phyloP scores from a whole-genome alignment of 2,888 invertebrate species.

The Polyommatus iphigenia region DNA sequence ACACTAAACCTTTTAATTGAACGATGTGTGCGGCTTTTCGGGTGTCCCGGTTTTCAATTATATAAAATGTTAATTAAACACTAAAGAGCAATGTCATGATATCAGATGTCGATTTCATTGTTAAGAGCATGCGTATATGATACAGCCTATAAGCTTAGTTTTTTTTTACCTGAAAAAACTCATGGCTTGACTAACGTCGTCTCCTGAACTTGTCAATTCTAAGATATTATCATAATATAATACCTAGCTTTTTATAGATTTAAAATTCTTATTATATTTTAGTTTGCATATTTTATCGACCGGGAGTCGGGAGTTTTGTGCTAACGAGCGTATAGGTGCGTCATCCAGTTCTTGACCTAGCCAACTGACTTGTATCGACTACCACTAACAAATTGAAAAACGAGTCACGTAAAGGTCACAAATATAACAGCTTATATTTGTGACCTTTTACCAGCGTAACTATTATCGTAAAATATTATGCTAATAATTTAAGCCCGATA shows the following conservation, averaged over 20 bases:
- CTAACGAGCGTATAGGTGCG: not conserved
- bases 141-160: too few species aligned
- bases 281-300: not conserved
- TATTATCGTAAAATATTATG: conserved; percentile 6
- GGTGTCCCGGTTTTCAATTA: not conserved
- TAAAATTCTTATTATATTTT: not conserved
- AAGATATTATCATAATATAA: too few species aligned
- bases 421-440: too few species aligned
- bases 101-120: not conserved
- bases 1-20: conserved; percentile 27
- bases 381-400: conserved; percentile 1
- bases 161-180: too few species aligned
- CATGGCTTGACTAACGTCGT: too few species aligned
- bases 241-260: not conserved
- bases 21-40: conserved; percentile 22
- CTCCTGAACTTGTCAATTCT: too few species aligned
- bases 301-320: not conserved
- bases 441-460: too few species aligned
- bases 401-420: conserved; percentile 25
- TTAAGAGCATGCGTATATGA: not conserved
- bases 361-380: conserved; percentile 21
- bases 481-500: not conserved
- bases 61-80: conserved; percentile 16
- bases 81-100: conserved; percentile 6
- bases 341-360: conserved; percentile 28